These are phyloP conservation scores for Acanthopagrus latus DNA, from an alignment of 2,797 vertebrate species.

Conservation along the genomic window DNA sequence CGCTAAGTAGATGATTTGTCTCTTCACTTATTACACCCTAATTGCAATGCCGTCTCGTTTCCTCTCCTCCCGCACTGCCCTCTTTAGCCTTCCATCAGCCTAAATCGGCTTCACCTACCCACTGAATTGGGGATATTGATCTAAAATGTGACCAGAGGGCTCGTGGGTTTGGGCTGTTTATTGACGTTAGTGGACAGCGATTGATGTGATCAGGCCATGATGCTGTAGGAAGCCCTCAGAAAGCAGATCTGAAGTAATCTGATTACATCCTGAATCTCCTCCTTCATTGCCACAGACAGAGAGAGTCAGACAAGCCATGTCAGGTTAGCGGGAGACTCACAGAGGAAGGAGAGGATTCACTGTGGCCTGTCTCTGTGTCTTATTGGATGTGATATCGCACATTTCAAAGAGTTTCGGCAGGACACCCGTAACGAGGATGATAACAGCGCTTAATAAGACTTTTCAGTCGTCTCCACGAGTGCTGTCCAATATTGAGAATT, in stretches of 20 bases:
- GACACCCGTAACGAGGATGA: constrained; percentile 44
- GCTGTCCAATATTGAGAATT: constrained; percentile 37
- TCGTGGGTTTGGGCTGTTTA: constrained; percentile 28
- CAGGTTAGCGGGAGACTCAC: constrained; percentile 21
- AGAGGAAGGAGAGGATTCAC: constrained; percentile 23
- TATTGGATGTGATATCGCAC: constrained; percentile 36
- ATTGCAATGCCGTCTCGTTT: constrained; percentile 38
- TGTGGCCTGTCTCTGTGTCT: constrained; percentile 25
- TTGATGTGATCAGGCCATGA: constrained; percentile 52
- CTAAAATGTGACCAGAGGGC: constrained; percentile 50
- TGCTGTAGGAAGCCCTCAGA: constrained; percentile 28
- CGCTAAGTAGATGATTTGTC: constrained; percentile 49
- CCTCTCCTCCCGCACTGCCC: constrained; percentile 17
- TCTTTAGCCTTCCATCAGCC: constrained; percentile 19
- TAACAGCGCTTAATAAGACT: constrained; percentile 57
- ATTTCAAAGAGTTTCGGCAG: constrained; percentile 46
- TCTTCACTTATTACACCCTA: constrained; percentile 48
- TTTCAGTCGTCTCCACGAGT: constrained; percentile 36
- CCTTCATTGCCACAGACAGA: constrained; percentile 8
- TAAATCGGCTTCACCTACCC: constrained; percentile 40
- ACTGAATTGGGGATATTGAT: constrained; percentile 59
- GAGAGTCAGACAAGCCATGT: constrained; percentile 18
- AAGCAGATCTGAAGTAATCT: constrained; percentile 51
- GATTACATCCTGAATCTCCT: constrained; percentile 45
- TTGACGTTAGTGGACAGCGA: constrained; percentile 40